Evolutionary conservation across 2,888 invertebrate genomes (phyloP).

Genomic region (Tricholauxania praeusta): DNA sequence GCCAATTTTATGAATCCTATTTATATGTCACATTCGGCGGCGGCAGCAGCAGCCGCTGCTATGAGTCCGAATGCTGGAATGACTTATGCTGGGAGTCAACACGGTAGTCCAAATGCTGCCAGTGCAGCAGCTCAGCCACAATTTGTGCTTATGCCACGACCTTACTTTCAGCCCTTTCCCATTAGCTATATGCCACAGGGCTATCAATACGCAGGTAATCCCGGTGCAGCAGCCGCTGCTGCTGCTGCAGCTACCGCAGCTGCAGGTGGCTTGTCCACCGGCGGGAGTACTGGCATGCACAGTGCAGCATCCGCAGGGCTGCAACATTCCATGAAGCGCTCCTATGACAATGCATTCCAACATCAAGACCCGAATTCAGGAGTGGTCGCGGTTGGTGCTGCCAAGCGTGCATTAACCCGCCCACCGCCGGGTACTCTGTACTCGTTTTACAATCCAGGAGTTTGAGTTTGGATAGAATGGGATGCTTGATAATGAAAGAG

Average conservation of each 20-base stretch:
- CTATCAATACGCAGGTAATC: constrained; percentile 54
- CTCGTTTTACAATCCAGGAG: constrained; percentile 63
- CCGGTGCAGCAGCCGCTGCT: constrained; percentile 60
- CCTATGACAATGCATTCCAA: constrained; percentile 80
- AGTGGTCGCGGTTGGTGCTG: constrained; percentile 55
- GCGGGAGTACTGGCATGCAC: constrained; percentile 38
- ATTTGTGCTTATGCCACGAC: constrained; percentile 66
- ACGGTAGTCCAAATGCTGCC: constrained; percentile 26
- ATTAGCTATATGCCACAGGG: constrained; percentile 58
- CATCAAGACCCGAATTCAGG: constrained; percentile 62
- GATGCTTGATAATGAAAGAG: too few relatives aligned
- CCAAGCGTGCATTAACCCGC: constrained; percentile 64
- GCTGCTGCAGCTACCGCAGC: constrained; percentile 42
- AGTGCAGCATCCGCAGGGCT: constrained; percentile 45
- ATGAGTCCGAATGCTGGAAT: too few relatives aligned
- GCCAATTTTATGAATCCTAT: constrained; percentile 56
- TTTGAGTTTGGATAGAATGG: constrained; percentile 47
- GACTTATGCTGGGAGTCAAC: not conserved
- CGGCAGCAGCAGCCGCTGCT: constrained; percentile 53
- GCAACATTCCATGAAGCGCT: constrained; percentile 72
- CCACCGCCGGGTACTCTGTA: constrained; percentile 56
- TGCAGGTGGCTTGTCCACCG: constrained; percentile 45
- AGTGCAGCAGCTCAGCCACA: constrained; percentile 62
- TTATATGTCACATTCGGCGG: constrained; percentile 56
- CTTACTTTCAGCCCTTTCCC: constrained; percentile 64